Evolutionary conservation across 2,888 invertebrate species (phyloP).

Genomic region (Chrysolina americana): DNA sequence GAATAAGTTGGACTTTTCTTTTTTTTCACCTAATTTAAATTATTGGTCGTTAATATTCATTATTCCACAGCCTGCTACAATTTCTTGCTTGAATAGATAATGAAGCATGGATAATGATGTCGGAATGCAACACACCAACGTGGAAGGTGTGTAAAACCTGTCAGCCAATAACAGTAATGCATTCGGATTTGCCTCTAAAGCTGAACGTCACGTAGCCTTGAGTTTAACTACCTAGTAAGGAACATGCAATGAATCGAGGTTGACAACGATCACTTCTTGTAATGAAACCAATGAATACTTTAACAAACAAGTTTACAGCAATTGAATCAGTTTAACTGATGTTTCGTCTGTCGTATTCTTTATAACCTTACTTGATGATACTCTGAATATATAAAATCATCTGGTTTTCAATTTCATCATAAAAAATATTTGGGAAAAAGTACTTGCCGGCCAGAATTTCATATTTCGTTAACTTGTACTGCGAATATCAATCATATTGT

Average conservation of each 20-base stretch:
- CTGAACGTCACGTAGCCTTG: slow-evolving; percentile 14
- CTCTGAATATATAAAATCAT: too few relatives aligned
- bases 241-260: background rate
- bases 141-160: slow-evolving; percentile 21
- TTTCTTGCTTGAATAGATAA: slow-evolving; percentile 7
- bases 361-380: background rate
- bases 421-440: too few relatives aligned
- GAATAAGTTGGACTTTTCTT: background rate
- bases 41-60: background rate
- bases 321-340: background rate
- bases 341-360: background rate
- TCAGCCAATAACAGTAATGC: background rate
- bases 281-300: background rate
- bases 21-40: background rate
- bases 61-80: slow-evolving; percentile 4
- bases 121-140: slow-evolving; percentile 13
- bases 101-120: background rate
- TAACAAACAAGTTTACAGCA: background rate
- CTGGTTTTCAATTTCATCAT: too few relatives aligned
- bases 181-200: slow-evolving; percentile 16
- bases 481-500: too few relatives aligned
- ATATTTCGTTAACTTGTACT: too few relatives aligned
- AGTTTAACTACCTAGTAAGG: background rate
- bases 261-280: slow-evolving; percentile 4
- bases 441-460: too few relatives aligned